Percentiles rank a stretch among this genome's conserved stretches.
Conservation (phyloP, 2,888 invertebrate species). For the Automeris io region DNA sequence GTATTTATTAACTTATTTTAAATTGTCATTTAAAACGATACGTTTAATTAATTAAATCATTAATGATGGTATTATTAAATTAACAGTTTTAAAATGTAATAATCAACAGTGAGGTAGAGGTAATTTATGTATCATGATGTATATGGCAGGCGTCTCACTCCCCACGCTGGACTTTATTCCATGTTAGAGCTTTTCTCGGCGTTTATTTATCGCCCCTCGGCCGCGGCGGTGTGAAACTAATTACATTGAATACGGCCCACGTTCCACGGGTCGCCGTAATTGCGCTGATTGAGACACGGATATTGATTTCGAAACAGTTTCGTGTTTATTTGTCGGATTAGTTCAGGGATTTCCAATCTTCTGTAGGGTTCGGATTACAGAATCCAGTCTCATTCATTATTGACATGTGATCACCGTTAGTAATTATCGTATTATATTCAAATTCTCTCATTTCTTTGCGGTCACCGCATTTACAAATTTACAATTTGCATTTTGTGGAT, state of each 20-base stretch:
- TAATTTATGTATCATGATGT: slow-evolving; percentile 2
- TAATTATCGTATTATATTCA: too few relatives aligned
- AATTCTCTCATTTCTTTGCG: too few relatives aligned
- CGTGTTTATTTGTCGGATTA: slow-evolving; percentile 28
- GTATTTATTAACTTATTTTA: too few relatives aligned
- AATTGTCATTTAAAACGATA: too few relatives aligned
- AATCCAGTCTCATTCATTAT: too few relatives aligned
- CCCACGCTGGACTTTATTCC: slow-evolving; percentile 36
- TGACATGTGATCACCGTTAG: too few relatives aligned
- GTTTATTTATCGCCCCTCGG: slow-evolving; percentile 52
- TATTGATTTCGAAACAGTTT: slow-evolving; percentile 71
- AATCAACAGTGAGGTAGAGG: background rate
- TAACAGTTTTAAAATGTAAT: slow-evolving; percentile 14
- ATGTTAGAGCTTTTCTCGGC: slow-evolving; percentile 23
- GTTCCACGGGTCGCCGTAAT: slow-evolving; percentile 57
- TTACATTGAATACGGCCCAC: slow-evolving; percentile 57
- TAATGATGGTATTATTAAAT: too few relatives aligned
- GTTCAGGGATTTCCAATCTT: too few relatives aligned
- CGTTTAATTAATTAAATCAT: too few relatives aligned
- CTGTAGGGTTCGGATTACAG: too few relatives aligned
- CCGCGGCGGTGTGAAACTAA: slow-evolving; percentile 59
- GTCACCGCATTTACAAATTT: too few relatives aligned
- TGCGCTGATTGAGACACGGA: slow-evolving; percentile 74
- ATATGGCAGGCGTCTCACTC: slow-evolving; percentile 15
- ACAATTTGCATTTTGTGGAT: too few relatives aligned